These are phyloP conservation scores for Ploceus nigricollis DNA, from an alignment of 2,113 vertebrate species.

Conservation along the genomic window DNA sequence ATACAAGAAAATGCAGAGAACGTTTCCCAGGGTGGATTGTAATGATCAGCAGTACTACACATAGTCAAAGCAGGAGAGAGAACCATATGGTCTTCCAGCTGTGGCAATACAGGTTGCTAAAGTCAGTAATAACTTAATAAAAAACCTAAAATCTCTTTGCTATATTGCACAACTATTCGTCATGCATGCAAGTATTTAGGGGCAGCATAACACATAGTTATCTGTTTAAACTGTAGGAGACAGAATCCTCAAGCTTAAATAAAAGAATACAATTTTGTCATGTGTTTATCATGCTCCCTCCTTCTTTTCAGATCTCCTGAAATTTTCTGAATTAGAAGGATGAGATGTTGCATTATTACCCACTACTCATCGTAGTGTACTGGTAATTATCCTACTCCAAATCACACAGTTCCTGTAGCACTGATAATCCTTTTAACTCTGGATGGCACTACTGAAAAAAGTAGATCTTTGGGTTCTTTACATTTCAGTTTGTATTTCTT, in stretches of 20 bases:
- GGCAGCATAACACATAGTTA: not conserved
- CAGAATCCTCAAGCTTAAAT: not conserved
- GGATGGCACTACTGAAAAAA: not conserved
- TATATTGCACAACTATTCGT: not conserved
- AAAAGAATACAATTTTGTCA: not conserved
- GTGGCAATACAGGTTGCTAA: not conserved
- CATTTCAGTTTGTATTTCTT: not conserved
- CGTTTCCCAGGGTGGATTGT: not conserved
- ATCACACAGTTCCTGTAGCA: not conserved
- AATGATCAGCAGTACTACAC: not conserved
- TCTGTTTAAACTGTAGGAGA: not conserved
- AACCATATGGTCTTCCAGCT: not conserved
- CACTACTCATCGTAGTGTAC: not conserved
- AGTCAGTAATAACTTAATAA: not conserved
- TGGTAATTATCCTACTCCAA: not conserved
- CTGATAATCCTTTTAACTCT: not conserved
- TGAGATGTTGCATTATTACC: not conserved
- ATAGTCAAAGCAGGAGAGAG: not conserved
- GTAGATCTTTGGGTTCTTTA: not conserved
- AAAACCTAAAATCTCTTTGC: not conserved
- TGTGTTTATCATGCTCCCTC: accelerated
- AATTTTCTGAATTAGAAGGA: not conserved
- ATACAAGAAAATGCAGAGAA: not conserved
- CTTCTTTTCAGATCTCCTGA: not conserved
- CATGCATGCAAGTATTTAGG: not conserved